Conservation (phyloP, 2,113 vertebrate species). For the Bambusicola thoracicus region DNA sequence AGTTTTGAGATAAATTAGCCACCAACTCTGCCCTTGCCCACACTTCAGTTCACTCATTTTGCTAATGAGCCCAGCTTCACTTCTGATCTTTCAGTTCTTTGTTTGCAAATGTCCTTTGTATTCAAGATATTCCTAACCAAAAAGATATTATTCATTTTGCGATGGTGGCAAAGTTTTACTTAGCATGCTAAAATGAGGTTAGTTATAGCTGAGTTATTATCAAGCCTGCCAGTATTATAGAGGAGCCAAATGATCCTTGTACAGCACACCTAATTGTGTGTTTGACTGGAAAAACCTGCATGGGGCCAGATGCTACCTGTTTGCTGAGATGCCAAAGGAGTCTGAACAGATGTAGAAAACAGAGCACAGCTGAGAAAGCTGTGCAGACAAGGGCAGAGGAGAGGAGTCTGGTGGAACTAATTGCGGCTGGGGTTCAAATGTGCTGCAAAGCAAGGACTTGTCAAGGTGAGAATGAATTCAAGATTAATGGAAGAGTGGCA, state of each 20-base stretch:
- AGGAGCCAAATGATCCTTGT: background rate
- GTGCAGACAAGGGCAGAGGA: background rate
- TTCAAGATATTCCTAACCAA: background rate
- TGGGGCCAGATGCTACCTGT: background rate
- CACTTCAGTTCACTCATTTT: background rate
- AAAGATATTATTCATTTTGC: background rate
- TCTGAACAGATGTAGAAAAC: background rate
- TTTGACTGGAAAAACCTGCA: background rate
- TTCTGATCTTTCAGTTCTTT: background rate
- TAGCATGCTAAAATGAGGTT: background rate
- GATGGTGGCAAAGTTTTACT: background rate
- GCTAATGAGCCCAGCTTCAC: rapidly evolving
- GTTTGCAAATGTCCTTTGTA: background rate
- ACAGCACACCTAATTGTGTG: background rate
- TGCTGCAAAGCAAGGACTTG: no score
- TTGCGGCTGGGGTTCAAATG: background rate
- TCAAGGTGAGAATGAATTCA: background rate
- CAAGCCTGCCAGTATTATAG: background rate
- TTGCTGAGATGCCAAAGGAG: background rate
- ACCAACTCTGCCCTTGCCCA: background rate
- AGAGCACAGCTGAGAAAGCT: background rate
- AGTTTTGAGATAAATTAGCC: background rate
- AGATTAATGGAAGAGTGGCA: background rate
- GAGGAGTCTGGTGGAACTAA: background rate
- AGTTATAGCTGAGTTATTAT: background rate